Percentiles rank a stretch among this genome's conserved stretches.
Evolutionary conservation across 2,888 invertebrate species (phyloP).

Genomic region (Ephialtes manifestator): DNA sequence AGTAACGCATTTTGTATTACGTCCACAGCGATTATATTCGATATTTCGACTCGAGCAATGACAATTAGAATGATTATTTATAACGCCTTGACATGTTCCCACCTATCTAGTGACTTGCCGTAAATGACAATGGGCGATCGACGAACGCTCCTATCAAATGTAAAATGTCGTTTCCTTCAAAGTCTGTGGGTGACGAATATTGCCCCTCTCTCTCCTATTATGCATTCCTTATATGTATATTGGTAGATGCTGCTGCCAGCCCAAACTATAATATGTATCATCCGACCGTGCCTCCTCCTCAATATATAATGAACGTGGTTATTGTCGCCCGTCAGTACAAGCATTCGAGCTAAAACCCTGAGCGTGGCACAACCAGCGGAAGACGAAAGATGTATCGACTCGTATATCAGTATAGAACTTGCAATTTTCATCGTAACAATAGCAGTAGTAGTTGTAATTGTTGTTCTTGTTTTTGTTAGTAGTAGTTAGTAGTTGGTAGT

Average conservation of each 20-base stretch:
- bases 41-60: background rate
- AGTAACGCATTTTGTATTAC: background rate
- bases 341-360: slow-evolving; percentile 65
- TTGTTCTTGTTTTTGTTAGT: slow-evolving; percentile 4
- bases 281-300: slow-evolving; percentile 45
- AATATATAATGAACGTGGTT: slow-evolving; percentile 57
- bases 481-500: slow-evolving; percentile 24
- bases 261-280: slow-evolving; percentile 57
- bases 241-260: slow-evolving; percentile 58
- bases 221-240: slow-evolving; percentile 59
- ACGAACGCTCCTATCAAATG: slow-evolving; percentile 46
- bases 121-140: slow-evolving; percentile 40
- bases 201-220: slow-evolving; percentile 62
- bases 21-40: slow-evolving; percentile 5
- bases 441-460: slow-evolving; percentile 28
- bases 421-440: slow-evolving; percentile 36
- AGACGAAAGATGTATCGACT: slow-evolving; percentile 66
- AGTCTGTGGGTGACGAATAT: slow-evolving; percentile 57
- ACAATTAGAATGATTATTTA: background rate
- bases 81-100: slow-evolving; percentile 10
- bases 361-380: slow-evolving; percentile 71
- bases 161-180: slow-evolving; percentile 32
- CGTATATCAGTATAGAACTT: slow-evolving; percentile 52
- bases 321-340: slow-evolving; percentile 68
- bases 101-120: slow-evolving; percentile 15